Evolutionary conservation across 2,797 vertebrate genomes (phyloP).

Genomic region (Molossus alvarezi): DNA sequence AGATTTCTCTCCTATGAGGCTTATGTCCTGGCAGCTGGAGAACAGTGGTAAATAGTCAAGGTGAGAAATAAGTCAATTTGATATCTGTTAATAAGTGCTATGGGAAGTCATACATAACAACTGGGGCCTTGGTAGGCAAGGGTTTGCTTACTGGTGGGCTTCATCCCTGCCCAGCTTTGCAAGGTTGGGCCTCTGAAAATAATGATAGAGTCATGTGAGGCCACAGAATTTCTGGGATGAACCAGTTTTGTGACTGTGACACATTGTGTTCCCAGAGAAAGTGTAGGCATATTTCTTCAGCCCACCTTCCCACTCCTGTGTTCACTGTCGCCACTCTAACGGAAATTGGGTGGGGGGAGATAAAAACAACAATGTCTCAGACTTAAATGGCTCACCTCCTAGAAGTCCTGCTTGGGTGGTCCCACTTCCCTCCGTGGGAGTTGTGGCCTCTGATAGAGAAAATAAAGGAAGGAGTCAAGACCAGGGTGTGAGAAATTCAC

Average conservation of each 20-base stretch:
- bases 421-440: not conserved
- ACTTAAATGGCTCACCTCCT: not conserved
- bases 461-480: not conserved
- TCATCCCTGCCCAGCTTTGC: not conserved
- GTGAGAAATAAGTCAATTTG: not conserved
- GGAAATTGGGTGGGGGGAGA: not conserved
- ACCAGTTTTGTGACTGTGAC: not conserved
- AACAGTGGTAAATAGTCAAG: not conserved
- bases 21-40: not conserved
- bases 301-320: not conserved
- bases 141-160: too few relatives aligned
- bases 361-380: too few relatives aligned
- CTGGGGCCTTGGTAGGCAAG: too few relatives aligned
- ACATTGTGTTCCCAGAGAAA: not conserved
- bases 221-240: not conserved
- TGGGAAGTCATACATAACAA: too few relatives aligned
- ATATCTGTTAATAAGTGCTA: too few relatives aligned
- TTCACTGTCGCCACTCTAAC: not conserved
- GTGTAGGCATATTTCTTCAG: not conserved
- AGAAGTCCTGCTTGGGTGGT: not conserved
- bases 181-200: not conserved
- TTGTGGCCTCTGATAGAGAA: not conserved
- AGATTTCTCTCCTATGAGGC: not conserved
- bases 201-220: not conserved
- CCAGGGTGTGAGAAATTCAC: not conserved